phyloP scores from a whole-genome alignment of 2,888 invertebrate species.

The Lomographa bimaculata region DNA sequence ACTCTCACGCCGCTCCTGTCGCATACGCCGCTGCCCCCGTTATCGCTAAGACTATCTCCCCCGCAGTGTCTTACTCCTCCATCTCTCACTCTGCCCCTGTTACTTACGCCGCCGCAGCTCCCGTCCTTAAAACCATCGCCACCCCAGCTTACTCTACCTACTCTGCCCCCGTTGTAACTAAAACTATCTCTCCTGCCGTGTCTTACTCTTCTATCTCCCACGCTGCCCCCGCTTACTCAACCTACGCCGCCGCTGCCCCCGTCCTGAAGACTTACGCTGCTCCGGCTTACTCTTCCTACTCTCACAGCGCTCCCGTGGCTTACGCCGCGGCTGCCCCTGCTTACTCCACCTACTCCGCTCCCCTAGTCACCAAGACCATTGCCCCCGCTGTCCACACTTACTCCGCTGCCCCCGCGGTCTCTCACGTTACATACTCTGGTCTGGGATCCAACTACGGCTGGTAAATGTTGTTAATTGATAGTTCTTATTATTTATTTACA shows the following conservation, averaged over 20 bases:
- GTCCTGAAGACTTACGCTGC: slow-evolving; percentile 54
- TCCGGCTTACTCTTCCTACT: slow-evolving; percentile 60
- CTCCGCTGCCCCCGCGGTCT: slow-evolving; percentile 66
- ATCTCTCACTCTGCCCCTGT: slow-evolving; percentile 40
- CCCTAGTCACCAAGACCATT: slow-evolving; percentile 59
- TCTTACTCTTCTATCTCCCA: slow-evolving; percentile 64
- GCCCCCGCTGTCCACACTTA: slow-evolving; percentile 43
- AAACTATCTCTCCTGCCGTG: slow-evolving; percentile 52
- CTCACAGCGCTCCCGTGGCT: slow-evolving; percentile 47
- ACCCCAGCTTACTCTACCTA: slow-evolving; percentile 54
- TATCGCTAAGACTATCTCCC: too few species aligned
- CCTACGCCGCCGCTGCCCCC: slow-evolving; percentile 49
- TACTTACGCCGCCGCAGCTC: slow-evolving; percentile 44
- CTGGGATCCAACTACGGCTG: slow-evolving; percentile 77
- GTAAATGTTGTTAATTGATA: slow-evolving; percentile 45
- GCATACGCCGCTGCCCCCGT: too few species aligned
- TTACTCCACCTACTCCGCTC: slow-evolving; percentile 55
- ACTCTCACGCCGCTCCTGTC: too few species aligned
- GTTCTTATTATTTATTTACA: slow-evolving; percentile 31
- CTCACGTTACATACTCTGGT: slow-evolving; percentile 86
- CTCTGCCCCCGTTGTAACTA: slow-evolving; percentile 57
- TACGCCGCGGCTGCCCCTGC: slow-evolving; percentile 52
- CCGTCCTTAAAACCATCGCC: slow-evolving; percentile 52
- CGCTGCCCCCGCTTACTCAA: slow-evolving; percentile 47
- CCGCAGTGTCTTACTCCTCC: slow-evolving; percentile 50